Percentiles rank a stretch among this genome's conserved stretches.
These are phyloP conservation scores for Chalcis sispes DNA, from an alignment of 2,888 invertebrate species.

Conservation along the genomic window DNA sequence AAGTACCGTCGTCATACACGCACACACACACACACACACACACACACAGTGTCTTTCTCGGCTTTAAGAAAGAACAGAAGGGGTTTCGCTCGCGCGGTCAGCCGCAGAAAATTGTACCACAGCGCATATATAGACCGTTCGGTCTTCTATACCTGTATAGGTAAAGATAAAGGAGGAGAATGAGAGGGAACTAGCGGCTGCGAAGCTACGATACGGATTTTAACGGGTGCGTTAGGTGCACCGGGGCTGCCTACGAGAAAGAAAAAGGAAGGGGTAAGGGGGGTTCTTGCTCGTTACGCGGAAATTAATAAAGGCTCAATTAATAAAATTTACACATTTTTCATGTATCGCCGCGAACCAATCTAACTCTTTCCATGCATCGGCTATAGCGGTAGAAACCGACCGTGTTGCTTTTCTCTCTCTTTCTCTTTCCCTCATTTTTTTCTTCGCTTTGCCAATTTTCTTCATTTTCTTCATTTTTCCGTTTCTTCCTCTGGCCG, in stretches of 20 bases:
- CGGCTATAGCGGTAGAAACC: too few species aligned
- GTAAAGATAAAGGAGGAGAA: slow-evolving; percentile 30
- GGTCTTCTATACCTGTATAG: background rate
- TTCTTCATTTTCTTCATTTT: background rate
- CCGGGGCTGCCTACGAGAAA: too few species aligned
- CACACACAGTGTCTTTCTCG: too few species aligned
- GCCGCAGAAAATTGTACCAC: slow-evolving; percentile 17
- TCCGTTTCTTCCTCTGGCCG: background rate
- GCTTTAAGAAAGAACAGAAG: background rate
- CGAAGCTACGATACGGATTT: too few species aligned
- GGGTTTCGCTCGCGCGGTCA: background rate
- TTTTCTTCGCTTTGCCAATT: background rate
- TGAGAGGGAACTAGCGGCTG: background rate
- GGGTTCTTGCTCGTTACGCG: slow-evolving; percentile 16
- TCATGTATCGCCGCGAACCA: slow-evolving; percentile 67
- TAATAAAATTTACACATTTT: slow-evolving; percentile 74
- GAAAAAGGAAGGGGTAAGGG: background rate
- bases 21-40: too few species aligned
- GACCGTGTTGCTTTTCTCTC: background rate
- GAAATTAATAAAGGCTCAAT: slow-evolving; percentile 73
- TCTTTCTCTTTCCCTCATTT: slow-evolving; percentile 11
- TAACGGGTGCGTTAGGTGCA: background rate
- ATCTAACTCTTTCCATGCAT: too few species aligned
- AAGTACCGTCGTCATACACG: background rate
- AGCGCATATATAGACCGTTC: too few species aligned